Conservation (phyloP, 1,140 invertebrate genomes). For the Dryas iulia region DNA sequence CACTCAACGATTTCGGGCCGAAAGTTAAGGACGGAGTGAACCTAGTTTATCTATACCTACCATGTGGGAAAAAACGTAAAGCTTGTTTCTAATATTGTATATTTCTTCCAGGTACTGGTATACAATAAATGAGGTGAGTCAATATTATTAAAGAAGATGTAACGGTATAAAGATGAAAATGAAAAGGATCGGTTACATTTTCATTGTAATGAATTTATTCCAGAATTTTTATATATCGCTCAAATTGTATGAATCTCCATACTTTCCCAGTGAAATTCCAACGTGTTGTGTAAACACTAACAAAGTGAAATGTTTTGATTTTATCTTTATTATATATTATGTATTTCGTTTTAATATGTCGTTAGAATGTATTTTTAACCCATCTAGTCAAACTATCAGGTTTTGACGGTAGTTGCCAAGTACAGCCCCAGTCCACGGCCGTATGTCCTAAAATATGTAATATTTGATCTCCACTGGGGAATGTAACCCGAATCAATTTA, state of each 20-base stretch:
- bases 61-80: too few species aligned
- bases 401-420: slow-evolving; percentile 38
- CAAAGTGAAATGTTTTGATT: slow-evolving; percentile 13
- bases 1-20: too few species aligned
- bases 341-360: slow-evolving; percentile 25
- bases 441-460: slow-evolving; percentile 24
- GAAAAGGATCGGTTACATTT: slow-evolving; percentile 20
- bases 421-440: slow-evolving; percentile 30
- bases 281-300: slow-evolving; percentile 10
- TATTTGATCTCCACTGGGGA: slow-evolving; percentile 31
- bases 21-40: too few species aligned
- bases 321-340: slow-evolving; percentile 35
- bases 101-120: slow-evolving; percentile 37
- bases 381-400: slow-evolving; percentile 46
- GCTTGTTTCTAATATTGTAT: not conserved
- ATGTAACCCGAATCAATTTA: slow-evolving; percentile 51
- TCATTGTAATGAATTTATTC: slow-evolving; percentile 34
- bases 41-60: too few species aligned
- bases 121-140: slow-evolving; percentile 42
- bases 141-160: slow-evolving; percentile 31
- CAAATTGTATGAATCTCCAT: slow-evolving; percentile 42
- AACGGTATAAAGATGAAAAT: slow-evolving; percentile 17
- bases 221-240: slow-evolving; percentile 39
- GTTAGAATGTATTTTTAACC: slow-evolving; percentile 30
- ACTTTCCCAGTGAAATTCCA: slow-evolving; percentile 29